Base-by-base conservation (phyloP, 2,797 vertebrate species). In the Enteromius viviparus region DNA sequence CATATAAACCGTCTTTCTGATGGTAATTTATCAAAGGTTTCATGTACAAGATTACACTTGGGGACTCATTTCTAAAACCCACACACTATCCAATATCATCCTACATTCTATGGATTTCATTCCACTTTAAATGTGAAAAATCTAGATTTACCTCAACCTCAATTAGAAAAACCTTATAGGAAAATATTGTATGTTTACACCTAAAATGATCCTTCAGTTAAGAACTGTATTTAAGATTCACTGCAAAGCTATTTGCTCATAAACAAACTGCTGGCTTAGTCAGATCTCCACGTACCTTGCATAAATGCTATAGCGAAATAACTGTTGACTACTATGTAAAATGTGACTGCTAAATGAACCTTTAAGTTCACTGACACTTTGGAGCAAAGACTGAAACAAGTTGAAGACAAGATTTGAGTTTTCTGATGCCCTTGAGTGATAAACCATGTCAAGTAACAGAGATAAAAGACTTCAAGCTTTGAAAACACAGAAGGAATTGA, bases 401-500 rank as follows among this genome's bases (percentile, higher is more conserved):
- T 64, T 37, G 21, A 72, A 45, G 55, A 37, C 6, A 62, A 65
- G 26, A 17, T 64, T 77, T 47, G 19, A 21, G 37, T 47, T 80
- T 55, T 60, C 7, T 11, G 26, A 80, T n/a, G 40, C 26, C 51
- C 23, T 9, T 71, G 37, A 64, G 53, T 42, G 21, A 3, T 60
- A 71, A 80, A 80, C 19, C 37, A 80, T 1, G 1, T 60, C 66
- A 80, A 70, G 51, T 71, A 58, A 71, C 17, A 45, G 23, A 71
- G 19, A 71, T n/a, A 75, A 62, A 72, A 81, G 42, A 49, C 29
- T 72, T 47, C 19, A 66, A 78, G 76, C 21, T 78, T 60, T 29
- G 4, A 60, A 53, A 71, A 58, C 17, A 32, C 6, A 71, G 40
- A 12, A 80, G 37, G 17, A 80, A 58, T 42, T 29, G 42, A 45